phyloP scores from a whole-genome alignment of 2,797 vertebrate species.

The Gymnodraco acuticeps region DNA sequence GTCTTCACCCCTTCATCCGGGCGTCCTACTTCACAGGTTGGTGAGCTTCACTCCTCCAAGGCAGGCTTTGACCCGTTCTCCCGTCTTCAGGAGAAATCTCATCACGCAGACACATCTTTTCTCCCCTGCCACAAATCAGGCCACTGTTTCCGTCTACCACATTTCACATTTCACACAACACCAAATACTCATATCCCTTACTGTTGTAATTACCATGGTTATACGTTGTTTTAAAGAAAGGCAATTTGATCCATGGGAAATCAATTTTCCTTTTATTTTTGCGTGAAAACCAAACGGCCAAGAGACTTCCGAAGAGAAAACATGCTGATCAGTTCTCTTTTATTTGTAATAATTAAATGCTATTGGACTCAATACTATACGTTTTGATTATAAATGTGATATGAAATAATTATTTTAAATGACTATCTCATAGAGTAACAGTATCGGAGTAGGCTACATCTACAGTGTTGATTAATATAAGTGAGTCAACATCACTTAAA shows the following conservation, averaged over 20 bases:
- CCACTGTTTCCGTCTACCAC: neutral
- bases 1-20: constrained; percentile 94
- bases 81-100: neutral
- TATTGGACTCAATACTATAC: too few species aligned
- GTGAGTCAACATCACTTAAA: neutral
- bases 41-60: neutral
- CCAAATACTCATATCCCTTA: neutral
- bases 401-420: too few species aligned
- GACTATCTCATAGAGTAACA: neutral
- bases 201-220: neutral
- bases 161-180: neutral
- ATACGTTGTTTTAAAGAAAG: neutral
- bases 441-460: neutral
- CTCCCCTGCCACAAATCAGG: neutral
- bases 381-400: too few species aligned
- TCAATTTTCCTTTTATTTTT: neutral
- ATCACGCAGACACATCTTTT: neutral
- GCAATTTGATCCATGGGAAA: neutral
- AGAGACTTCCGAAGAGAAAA: neutral
- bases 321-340: neutral
- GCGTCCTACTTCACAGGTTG: constrained; percentile 94
- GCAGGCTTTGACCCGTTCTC: neutral
- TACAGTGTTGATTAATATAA: neutral
- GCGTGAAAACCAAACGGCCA: too few species aligned
- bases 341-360: neutral